Evolutionary conservation across 2,113 vertebrate genomes (phyloP), one percentile per base, ranked within the genome.

Genomic region (Haplochromis burtoni): DNA sequence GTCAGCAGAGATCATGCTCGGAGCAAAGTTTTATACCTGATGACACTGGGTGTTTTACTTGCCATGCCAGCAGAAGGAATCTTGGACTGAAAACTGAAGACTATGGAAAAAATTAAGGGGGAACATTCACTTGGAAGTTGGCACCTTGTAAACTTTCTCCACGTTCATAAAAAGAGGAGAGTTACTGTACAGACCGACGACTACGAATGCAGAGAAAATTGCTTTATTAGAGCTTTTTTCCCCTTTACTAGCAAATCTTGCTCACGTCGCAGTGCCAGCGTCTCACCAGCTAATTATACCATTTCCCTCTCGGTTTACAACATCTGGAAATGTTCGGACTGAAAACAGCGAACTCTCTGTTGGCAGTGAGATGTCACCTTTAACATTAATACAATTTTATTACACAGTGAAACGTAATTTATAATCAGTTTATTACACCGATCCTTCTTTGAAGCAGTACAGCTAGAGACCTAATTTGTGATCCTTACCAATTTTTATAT

Each of bases 241-340:
- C 24, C 59, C 40, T 63, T 63, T 26, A 59, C 51, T 40, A 79
- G 76, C 51, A 57, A 71, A 85, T 71, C 55, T 87, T 57, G 47
- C 80, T 83, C 11, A 42, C 17, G 12, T 17, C 42, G 55, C 31
- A 8, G 80, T 80, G 86, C 87, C 86, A 88, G 78, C 21, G 11
- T 84, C 92, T 61, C 86, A 92, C 40, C 73, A 63, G 83, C 59
- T 73, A 84, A 88, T 93, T 88, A 92, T 93, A 92, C 10, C 6
- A 89, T 92, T 94, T 90, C 90, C 86, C 88, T 91, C 54, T 90
- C 83, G 47, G 82, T 92, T 94, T 84, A 91, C 84, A 85, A 86
- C 91, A 93, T 94, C 94, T 96, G 95, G 92, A 96, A 92, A 92
- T 90, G 86, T 88, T 94, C 81, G 88, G 51, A 85, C 79, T 55